Evolutionary conservation across 2,113 vertebrate species (phyloP).

Genomic region (Bujurquina vittata): DNA sequence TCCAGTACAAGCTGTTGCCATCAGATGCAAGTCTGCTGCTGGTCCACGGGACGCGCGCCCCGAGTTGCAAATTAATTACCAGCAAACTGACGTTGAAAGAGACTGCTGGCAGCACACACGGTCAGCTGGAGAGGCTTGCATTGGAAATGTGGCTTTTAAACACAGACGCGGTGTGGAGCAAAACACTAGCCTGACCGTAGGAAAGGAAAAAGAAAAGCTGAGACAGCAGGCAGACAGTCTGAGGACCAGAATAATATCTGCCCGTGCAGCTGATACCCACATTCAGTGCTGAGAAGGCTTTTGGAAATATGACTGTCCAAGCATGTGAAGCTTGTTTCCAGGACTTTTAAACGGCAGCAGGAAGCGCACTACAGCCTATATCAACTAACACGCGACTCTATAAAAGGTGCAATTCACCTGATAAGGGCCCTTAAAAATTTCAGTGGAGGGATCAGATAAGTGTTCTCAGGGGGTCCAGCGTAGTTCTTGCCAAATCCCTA

Average conservation of each 20-base stretch:
- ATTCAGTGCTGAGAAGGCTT: slow-evolving; percentile 33
- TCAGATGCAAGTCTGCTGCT: slow-evolving; percentile 27
- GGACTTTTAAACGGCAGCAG: slow-evolving; percentile 38
- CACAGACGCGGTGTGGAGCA: slow-evolving; percentile 25
- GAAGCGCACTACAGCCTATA: slow-evolving; percentile 23
- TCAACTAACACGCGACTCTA: neutral
- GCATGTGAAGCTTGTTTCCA: slow-evolving; percentile 43
- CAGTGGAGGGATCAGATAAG: neutral
- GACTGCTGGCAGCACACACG: slow-evolving; percentile 11
- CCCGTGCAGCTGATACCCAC: slow-evolving; percentile 51
- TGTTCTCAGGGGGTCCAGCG: neutral
- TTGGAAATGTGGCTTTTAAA: slow-evolving; percentile 41
- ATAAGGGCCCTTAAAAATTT: slow-evolving; percentile 4
- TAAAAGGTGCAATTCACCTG: slow-evolving; percentile 28
- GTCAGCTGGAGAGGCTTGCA: slow-evolving; percentile 8
- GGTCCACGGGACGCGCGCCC: neutral
- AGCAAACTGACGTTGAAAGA: slow-evolving; percentile 24
- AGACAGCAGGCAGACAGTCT: slow-evolving; percentile 39
- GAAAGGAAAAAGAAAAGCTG: slow-evolving; percentile 38
- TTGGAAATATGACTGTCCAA: slow-evolving; percentile 34
- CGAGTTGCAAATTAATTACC: slow-evolving; percentile 37
- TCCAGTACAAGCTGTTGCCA: slow-evolving; percentile 8
- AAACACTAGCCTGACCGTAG: slow-evolving; percentile 27
- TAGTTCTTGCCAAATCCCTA: slow-evolving; percentile 1
- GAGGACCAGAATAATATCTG: slow-evolving; percentile 42